Evolutionary conservation across 1,140 invertebrate genomes (phyloP), one percentile per base, ranked within the genome.

Genomic region (Ips typographus): DNA sequence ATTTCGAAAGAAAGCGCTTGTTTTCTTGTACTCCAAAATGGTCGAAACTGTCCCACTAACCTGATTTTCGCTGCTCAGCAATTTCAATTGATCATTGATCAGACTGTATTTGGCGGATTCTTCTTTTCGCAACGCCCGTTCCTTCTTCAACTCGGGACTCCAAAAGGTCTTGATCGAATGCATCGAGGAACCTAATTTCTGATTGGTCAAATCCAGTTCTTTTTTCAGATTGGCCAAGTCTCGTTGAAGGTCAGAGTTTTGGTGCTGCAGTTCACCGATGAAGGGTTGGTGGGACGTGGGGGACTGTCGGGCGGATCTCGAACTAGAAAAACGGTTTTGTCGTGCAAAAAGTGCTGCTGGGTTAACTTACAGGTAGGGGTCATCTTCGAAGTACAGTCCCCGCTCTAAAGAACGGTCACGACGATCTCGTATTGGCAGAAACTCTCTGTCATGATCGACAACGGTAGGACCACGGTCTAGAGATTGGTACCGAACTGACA

Each of bases 121-220:
- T 82, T 99, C 98, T 82, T 99, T 99, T 61, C 97, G 84, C 56
- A 98, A 80, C 7, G 96, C 94, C 67, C 97, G 84, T 83, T 99
- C 97, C 84, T 98, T 98, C 83, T 99, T 99, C 76, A 99, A 85
- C 81, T 99, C 98, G 0, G 98, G 98, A 81, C 95, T 98, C 98
- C 98, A 99, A 84, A 99, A 99, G 6, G 96, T 98, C 84, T 99
- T 99, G 79, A 99, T 99, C 82, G 94, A 96, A 83, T 98, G 96
- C 96, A 99, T 99, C 76, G 93, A 96, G 77, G 96, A 98, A 77
- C 95, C 95, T 70, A 99, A 85, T 82, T 99, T 99, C 83, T 98
- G 96, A 83, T 98, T 98, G 67, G 95, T 97, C 71, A 96, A 84
- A 83, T 99, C 96, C 73, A 98, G 86, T 79, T 99, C 97, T 78